These are phyloP conservation scores for Caenorhabditis remanei DNA, from an alignment of 1,140 invertebrate genomes.

Conservation along the genomic window DNA sequence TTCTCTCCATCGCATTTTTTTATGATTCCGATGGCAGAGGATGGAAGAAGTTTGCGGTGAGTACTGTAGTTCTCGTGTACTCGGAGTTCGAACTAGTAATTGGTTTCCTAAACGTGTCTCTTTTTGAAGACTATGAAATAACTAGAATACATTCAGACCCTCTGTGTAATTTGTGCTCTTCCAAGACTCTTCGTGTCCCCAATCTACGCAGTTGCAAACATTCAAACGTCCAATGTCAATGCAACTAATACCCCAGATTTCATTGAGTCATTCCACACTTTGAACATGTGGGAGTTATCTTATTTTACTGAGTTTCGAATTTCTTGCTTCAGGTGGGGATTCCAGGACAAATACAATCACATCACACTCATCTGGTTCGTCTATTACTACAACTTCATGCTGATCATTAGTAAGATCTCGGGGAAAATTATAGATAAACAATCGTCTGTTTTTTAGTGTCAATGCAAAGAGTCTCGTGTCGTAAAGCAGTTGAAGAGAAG, in stretches of 20 bases:
- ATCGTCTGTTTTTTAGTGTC: not conserved
- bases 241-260: not conserved
- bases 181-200: slow-evolving; percentile 19
- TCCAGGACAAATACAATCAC: slow-evolving; percentile 1
- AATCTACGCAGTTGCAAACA: slow-evolving; percentile 6
- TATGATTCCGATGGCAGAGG: slow-evolving; percentile 8
- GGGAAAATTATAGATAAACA: not conserved
- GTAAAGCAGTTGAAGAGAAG: slow-evolving; percentile 32
- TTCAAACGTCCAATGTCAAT: slow-evolving; percentile 15
- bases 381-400: slow-evolving; percentile 33
- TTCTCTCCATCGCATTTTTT: slow-evolving; percentile 22
- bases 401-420: not conserved
- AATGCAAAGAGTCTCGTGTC: slow-evolving; percentile 3
- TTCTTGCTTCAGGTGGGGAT: not conserved
- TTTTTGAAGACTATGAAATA: too few relatives aligned
- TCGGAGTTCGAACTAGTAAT: too few relatives aligned
- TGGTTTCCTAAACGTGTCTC: too few relatives aligned
- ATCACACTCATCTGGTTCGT: slow-evolving; percentile 19
- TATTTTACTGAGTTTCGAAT: not conserved
- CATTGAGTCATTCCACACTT: not conserved
- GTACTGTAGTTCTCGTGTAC: too few relatives aligned
- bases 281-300: not conserved
- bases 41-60: slow-evolving; percentile 40
- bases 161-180: slow-evolving; percentile 5
- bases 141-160: not conserved